Evolutionary conservation across 1,140 invertebrate genomes (phyloP).

Genomic region (Lineus longissimus): DNA sequence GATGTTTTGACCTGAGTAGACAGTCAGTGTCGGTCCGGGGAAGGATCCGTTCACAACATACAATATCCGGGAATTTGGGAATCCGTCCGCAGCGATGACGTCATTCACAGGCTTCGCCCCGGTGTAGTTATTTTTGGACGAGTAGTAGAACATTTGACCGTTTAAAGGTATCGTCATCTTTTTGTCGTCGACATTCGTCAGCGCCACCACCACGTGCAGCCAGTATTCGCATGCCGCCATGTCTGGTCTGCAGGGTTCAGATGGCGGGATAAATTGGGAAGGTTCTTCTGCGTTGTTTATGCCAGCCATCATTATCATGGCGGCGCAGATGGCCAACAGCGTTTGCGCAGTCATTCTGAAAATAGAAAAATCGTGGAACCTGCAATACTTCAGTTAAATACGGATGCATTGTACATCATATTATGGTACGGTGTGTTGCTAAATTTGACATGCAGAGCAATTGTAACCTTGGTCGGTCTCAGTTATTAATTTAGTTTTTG

Average conservation of each 20-base stretch:
- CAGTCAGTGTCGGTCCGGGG: neutral
- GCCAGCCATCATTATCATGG: no score
- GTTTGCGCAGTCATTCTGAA: no score
- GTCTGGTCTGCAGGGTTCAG: neutral
- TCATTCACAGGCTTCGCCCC: neutral
- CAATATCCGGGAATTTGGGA: neutral
- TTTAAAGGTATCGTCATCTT: neutral
- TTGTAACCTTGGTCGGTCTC: no score
- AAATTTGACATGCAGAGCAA: no score
- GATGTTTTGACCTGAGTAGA: neutral
- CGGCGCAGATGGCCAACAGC: no score
- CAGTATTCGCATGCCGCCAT: neutral
- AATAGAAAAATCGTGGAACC: no score
- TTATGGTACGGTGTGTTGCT: no score
- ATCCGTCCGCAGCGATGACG: neutral
- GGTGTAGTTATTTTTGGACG: neutral
- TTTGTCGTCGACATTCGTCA: neutral
- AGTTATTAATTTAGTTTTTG: no score
- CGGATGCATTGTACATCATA: no score
- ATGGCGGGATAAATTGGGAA: no score
- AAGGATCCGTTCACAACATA: neutral
- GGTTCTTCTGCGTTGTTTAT: no score
- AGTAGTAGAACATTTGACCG: neutral
- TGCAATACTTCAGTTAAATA: no score
- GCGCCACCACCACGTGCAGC: neutral